phyloP scores from a whole-genome alignment of 2,888 invertebrate genomes.

The Allygus modestus region DNA sequence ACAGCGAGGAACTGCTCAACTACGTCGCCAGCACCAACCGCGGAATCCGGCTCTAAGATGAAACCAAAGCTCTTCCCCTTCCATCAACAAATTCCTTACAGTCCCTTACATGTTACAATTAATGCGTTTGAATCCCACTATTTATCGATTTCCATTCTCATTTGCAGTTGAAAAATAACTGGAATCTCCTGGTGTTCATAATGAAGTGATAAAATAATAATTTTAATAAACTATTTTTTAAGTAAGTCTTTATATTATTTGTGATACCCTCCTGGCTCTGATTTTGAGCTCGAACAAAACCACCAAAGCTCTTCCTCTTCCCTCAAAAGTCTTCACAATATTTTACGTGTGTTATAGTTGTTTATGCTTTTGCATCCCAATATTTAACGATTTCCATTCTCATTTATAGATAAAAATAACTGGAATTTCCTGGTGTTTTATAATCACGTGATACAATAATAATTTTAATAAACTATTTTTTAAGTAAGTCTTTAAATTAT shows the following conservation, averaged over 20 bases:
- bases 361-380: background rate
- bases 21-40: constrained; percentile 92
- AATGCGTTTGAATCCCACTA: background rate
- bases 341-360: background rate
- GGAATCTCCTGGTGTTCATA: background rate
- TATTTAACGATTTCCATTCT: background rate
- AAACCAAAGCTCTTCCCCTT: constrained; percentile 56
- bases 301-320: too few species aligned
- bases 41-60: constrained; percentile 84
- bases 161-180: background rate
- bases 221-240: constrained; percentile 30
- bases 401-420: background rate
- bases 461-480: constrained; percentile 30
- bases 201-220: constrained; percentile 10
- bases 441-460: background rate
- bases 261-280: too few species aligned
- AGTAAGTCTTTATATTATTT: background rate
- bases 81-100: background rate
- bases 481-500: background rate
- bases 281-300: too few species aligned
- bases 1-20: constrained; percentile 91
- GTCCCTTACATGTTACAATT: background rate
- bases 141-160: background rate
- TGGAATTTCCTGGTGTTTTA: background rate
- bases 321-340: background rate